Evolutionary conservation across 1,140 invertebrate genomes (phyloP).

Genomic region (Ceratina australensis): DNA sequence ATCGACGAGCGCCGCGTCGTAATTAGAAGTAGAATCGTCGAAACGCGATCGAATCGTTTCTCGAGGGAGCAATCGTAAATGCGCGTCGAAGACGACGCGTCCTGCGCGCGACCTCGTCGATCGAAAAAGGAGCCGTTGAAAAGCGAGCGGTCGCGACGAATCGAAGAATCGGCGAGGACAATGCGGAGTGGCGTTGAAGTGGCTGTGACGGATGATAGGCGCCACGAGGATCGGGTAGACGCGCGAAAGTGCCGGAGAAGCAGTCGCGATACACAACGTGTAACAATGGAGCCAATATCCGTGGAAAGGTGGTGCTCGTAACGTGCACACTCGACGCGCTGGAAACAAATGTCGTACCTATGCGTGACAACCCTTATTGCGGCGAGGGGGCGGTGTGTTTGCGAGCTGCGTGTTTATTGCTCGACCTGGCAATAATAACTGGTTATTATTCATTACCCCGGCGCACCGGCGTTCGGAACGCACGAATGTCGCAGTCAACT

Average conservation of each 20-base stretch:
- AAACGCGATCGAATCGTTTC: background rate
- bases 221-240: slow-evolving; percentile 42
- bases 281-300: slow-evolving; percentile 72
- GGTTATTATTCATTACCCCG: slow-evolving; percentile 70
- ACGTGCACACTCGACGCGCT: slow-evolving; percentile 58
- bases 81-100: background rate
- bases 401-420: slow-evolving; percentile 69
- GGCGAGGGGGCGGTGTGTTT: slow-evolving; percentile 38
- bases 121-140: slow-evolving; percentile 5
- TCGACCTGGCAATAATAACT: slow-evolving; percentile 73
- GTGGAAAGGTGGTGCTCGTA: slow-evolving; percentile 66
- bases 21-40: background rate
- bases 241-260: slow-evolving; percentile 62
- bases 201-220: slow-evolving; percentile 54
- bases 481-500: slow-evolving; percentile 57
- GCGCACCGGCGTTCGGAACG: slow-evolving; percentile 38
- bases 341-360: slow-evolving; percentile 67
- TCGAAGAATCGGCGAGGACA: slow-evolving; percentile 51
- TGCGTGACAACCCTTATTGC: slow-evolving; percentile 65
- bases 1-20: too few species aligned
- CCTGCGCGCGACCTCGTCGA: background rate
- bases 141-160: slow-evolving; percentile 40
- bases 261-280: slow-evolving; percentile 65
- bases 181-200: slow-evolving; percentile 52
- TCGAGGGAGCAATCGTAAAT: background rate